Evolutionary conservation across 2,888 invertebrate species (phyloP), one percentile per base, ranked within the genome.

Genomic region (Meta bourneti): DNA sequence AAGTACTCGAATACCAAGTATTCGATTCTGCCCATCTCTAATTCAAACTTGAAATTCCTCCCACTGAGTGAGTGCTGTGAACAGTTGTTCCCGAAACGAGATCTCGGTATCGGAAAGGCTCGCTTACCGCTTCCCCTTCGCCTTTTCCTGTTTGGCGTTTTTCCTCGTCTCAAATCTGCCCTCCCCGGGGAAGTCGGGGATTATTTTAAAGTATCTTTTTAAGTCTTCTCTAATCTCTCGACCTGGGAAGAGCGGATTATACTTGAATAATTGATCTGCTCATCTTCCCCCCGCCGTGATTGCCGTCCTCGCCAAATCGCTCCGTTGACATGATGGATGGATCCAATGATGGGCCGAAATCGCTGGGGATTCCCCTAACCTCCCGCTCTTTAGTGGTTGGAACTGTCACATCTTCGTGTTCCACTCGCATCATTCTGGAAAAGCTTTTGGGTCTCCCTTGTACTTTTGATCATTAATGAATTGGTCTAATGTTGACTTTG

Each of bases 161-260:
- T 90, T 90, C 90, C 79, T 75, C 52, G 20, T 16, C 78, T 61
- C 7, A 13, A 34, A 78, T 82, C 87, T 61, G 61, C 54, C 20
- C 54, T 70, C 81, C 80, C 85, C n/a, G 20, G 89, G 78, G 89
- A 89, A 20, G 51, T 49, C 19, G 70, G 84, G 91, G 91, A 91
- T 91, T 91, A 91, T 88, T 91, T 91, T 91, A 91, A 91, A 91
- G 91, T 91, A 91, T 91, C 91, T 91, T 91, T 91, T 91, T 91
- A 91, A 91, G 91, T 91, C 91, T 78, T 87, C 83, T 87, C 87
- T 91, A 91, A 91, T 91, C 91, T 91, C 82, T 83, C 72, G 79
- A 72, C 87, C 72, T 83, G 61, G n/a, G 87, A 86, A 90, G 78
- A 80, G 85, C 74, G 85, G 87, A 91, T 91, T 91, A 91, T 71